Evolutionary conservation across 2,797 vertebrate species (phyloP), one percentile per base, ranked within the genome.

Genomic region (Pampus argenteus): DNA sequence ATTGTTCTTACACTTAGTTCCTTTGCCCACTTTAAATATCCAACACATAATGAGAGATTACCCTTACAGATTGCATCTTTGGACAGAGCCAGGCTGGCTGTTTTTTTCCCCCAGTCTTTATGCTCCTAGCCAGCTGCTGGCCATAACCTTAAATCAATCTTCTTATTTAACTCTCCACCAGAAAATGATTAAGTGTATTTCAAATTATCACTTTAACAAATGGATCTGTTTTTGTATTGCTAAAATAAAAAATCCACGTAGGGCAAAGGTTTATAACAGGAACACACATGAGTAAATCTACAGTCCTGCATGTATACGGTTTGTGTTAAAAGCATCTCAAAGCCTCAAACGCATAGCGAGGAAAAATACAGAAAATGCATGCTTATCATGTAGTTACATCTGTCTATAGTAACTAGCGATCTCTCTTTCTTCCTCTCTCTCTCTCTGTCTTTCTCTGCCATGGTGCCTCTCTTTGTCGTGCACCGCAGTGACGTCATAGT

Each of bases 401-500:
- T 79, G 71, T 25, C 68, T 58, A 25, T n/a, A 17, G 66, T 44
- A 25, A 14, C 62, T 45, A 45, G 73, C 1, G 23, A 51, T 47
- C 50, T 48, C 71, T 40, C 55, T 40, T n/a, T n/a, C 58, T 31
- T 26, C 15, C 42, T 54, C 45, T 22, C 5, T 64, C 1, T 28
- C 61, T 44, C 49, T 57, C 68, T 29, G 42, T 69, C 61, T 81
- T 11, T 56, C 71, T 75, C 66, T 70, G 70, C 81, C 59, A 15
- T n/a, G 79, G 71, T 77, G 84, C 73, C 76, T 71, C 84, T 89
- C 74, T 74, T 88, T 82, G 74, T 82, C 74, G 31, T 72, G 82
- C 83, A 64, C 91, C 78, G 67, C 31, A 34, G 76, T 93, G 92
- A 94, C 86, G 89, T 94, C 91, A 93, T 34, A 49, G 93, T 95